Evolutionary conservation across 30 jellyfish, hydroid and myxozoan species (phyloP).

Genomic region (Chrysaora quinquecirrha): DNA sequence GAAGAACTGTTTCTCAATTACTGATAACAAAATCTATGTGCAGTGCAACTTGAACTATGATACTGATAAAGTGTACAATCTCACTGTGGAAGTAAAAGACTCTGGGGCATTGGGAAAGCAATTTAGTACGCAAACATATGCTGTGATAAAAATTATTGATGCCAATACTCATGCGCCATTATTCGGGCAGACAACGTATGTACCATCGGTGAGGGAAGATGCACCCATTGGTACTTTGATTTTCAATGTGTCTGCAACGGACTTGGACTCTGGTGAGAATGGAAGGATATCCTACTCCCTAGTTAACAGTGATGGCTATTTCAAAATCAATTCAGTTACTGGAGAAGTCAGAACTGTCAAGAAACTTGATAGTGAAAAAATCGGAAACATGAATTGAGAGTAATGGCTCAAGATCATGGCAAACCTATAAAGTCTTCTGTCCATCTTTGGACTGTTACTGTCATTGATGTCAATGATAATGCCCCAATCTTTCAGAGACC

Average conservation of each 20-base stretch:
- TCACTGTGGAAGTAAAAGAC: slow-evolving; percentile 71
- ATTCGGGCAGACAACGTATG: slow-evolving; percentile 30
- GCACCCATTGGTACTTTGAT: slow-evolving; percentile 59
- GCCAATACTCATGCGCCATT: slow-evolving; percentile 80
- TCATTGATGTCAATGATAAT: slow-evolving; percentile 90
- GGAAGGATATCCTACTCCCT: slow-evolving; percentile 77
- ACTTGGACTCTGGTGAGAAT: slow-evolving; percentile 76
- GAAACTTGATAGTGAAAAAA: slow-evolving; percentile 85
- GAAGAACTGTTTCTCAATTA: slow-evolving; percentile 73
- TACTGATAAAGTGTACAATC: slow-evolving; percentile 51
- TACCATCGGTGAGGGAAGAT: slow-evolving; percentile 53
- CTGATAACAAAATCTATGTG: slow-evolving; percentile 62
- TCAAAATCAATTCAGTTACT: slow-evolving; percentile 55
- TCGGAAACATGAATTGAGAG: slow-evolving; percentile 46
- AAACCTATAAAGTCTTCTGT: slow-evolving; percentile 72
- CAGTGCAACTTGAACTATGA: slow-evolving; percentile 76
- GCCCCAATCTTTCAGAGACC: slow-evolving; percentile 66
- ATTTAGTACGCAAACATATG: slow-evolving; percentile 34
- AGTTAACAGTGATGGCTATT: slow-evolving; percentile 53
- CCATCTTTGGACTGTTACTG: slow-evolving; percentile 58
- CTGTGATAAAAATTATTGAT: slow-evolving; percentile 37
- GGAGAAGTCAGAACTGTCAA: slow-evolving; percentile 72
- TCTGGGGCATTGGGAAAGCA: slow-evolving; percentile 66
- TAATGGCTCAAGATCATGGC: slow-evolving; percentile 92
- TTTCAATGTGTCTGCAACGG: slow-evolving; percentile 70